phyloP scores from a whole-genome alignment of 2,797 vertebrate genomes.

The Perodicticus potto region DNA sequence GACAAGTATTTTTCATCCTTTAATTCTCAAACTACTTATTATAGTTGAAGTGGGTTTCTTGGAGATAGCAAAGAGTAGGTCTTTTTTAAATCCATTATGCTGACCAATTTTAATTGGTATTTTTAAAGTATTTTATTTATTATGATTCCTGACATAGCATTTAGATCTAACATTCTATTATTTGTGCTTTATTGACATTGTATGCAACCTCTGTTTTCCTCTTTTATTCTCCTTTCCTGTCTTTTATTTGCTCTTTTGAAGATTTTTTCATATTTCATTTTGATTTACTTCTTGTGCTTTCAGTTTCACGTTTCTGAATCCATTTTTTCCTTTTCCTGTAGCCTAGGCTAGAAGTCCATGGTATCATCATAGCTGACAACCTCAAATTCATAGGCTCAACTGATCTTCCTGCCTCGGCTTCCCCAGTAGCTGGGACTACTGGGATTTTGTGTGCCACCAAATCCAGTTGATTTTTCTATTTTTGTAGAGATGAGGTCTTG shows the following conservation, averaged over 20 bases:
- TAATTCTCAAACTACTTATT: neutral
- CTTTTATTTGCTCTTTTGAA: neutral
- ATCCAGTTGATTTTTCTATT: neutral
- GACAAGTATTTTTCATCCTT: neutral
- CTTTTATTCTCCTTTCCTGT: neutral
- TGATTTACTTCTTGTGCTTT: neutral
- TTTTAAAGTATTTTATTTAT: neutral
- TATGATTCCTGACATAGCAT: neutral
- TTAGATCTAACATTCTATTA: neutral
- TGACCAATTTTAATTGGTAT: neutral
- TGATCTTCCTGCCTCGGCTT: neutral
- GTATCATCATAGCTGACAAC: neutral
- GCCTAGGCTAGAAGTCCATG: neutral
- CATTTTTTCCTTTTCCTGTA: neutral
- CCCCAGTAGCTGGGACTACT: neutral
- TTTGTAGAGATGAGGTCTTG: neutral
- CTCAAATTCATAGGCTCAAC: neutral
- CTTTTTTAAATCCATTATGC: neutral
- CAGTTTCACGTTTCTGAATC: neutral
- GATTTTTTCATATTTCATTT: neutral
- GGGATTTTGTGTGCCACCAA: neutral
- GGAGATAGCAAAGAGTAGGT: neutral
- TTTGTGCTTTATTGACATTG: neutral
- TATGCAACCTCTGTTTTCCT: neutral
- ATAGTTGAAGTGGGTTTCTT: neutral